Conservation (phyloP, 1,140 invertebrate species). For the Leptopilina boulardi region DNA sequence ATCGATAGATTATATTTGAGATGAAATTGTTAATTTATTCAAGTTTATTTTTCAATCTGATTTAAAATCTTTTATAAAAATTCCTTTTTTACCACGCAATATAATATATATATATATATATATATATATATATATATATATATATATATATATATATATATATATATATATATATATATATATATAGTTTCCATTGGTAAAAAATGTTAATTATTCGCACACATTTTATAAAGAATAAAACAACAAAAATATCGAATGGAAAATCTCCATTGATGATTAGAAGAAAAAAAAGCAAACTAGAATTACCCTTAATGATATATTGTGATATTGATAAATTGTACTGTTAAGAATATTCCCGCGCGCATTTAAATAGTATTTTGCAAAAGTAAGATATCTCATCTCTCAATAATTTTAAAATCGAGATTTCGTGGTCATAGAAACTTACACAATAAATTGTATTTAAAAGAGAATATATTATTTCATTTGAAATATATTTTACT, state of each 20-base stretch:
- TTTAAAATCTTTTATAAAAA: background rate
- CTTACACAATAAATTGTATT: background rate
- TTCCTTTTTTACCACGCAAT: background rate
- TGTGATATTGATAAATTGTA: background rate
- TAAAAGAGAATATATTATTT: background rate
- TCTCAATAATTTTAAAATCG: slow-evolving; percentile 12
- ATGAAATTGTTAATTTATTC: slow-evolving; percentile 13
- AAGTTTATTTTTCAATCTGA: background rate
- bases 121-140: no score
- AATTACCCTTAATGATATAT: slow-evolving; percentile 22
- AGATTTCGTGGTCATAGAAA: slow-evolving; percentile 7
- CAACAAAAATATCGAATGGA: background rate
- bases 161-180: no score
- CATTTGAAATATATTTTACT: background rate
- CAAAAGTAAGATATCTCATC: background rate
- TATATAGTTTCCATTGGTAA: background rate
- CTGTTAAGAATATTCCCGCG: background rate
- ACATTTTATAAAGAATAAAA: background rate
- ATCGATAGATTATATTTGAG: slow-evolving; percentile 6
- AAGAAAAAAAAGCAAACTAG: background rate
- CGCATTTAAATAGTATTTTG: background rate
- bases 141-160: no score
- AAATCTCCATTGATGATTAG: slow-evolving; percentile 1
- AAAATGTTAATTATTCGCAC: background rate
- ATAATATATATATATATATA: no score